Evolutionary conservation across 1,140 invertebrate genomes (phyloP).

Genomic region (Adelges cooleyi): DNA sequence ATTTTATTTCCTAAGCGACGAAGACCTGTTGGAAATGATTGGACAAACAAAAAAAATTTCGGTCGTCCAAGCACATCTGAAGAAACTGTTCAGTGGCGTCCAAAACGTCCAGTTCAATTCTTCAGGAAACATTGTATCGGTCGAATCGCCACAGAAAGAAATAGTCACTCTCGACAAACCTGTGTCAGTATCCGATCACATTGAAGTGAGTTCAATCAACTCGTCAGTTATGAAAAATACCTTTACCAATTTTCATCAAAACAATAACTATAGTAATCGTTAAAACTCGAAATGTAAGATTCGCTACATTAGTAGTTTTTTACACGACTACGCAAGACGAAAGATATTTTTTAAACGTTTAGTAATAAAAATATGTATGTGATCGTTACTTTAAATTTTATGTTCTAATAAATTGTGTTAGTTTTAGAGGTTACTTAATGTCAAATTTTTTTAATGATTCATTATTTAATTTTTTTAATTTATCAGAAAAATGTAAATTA

Average conservation of each 20-base stretch:
- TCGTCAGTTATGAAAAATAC: too few relatives aligned
- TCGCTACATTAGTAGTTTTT: too few relatives aligned
- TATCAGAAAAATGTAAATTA: neutral
- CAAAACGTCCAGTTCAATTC: conserved; percentile 58
- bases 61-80: conserved; percentile 83
- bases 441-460: neutral
- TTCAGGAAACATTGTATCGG: conserved; percentile 53
- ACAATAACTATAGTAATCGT: too few relatives aligned
- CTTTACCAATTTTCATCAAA: too few relatives aligned
- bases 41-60: conserved; percentile 77
- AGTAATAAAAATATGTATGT: too few relatives aligned
- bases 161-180: conserved; percentile 60
- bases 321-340: too few relatives aligned
- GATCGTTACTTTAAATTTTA: too few relatives aligned
- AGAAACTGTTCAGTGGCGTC: conserved; percentile 90
- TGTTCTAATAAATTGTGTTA: conserved; percentile 1
- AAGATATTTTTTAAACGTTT: too few relatives aligned
- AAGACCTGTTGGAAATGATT: conserved; percentile 86
- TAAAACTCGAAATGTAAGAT: too few relatives aligned
- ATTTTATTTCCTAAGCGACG: conserved; percentile 93
- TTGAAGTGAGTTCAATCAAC: too few relatives aligned
- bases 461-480: neutral
- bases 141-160: conserved; percentile 75
- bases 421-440: neutral
- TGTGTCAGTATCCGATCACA: conserved; percentile 64